A percentile compares a stretch with the other conserved stretches of the same genome.
Evolutionary conservation across 2,888 invertebrate genomes (phyloP).

Genomic region (Lepeophtheirus nordmannii): DNA sequence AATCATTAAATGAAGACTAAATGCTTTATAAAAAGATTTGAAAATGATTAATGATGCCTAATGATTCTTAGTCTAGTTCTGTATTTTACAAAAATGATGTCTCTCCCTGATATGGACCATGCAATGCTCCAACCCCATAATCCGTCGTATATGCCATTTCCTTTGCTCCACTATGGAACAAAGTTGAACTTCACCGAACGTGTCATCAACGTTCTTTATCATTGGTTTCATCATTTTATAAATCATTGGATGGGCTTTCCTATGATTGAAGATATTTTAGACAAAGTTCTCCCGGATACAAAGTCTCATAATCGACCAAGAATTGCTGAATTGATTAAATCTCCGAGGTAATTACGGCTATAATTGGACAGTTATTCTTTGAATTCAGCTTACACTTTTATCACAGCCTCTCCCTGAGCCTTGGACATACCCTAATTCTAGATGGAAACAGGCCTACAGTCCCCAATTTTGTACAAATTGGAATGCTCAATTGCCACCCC

Average conservation of each 20-base stretch:
- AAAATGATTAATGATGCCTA: too few relatives aligned
- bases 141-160: conserved; percentile 3
- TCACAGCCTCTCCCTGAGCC: not conserved
- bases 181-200: not conserved
- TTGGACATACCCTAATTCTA: conserved; percentile 18
- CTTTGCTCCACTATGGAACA: not conserved
- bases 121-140: not conserved
- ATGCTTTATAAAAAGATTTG: too few relatives aligned
- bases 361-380: not conserved
- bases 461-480: conserved; percentile 13
- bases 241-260: not conserved
- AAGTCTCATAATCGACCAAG: not conserved
- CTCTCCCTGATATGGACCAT: not conserved
- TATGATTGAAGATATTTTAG: not conserved
- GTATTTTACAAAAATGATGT: conserved; percentile 1
- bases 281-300: not conserved
- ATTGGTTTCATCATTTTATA: not conserved
- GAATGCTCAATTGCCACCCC: conserved; percentile 20
- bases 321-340: not conserved
- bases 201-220: not conserved
- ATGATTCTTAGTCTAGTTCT: not conserved
- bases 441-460: conserved; percentile 7
- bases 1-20: not conserved
- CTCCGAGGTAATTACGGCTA: not conserved
- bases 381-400: not conserved